A percentile compares a stretch with the other conserved stretches of the same genome.
Evolutionary conservation across 2,113 vertebrate genomes (phyloP).

Genomic region (Scomber colias): DNA sequence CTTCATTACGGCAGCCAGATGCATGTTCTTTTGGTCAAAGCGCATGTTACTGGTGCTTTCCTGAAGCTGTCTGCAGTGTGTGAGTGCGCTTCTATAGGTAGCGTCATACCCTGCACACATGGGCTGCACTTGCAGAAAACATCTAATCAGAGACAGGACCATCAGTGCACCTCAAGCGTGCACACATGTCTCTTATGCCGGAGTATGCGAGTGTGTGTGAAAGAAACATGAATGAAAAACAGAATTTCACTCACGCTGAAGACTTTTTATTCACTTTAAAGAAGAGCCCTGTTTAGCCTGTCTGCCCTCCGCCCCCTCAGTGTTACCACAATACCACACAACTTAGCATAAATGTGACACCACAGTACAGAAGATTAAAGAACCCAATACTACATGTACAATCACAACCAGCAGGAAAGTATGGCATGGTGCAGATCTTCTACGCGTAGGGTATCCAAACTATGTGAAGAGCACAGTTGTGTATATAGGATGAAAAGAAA

Average conservation of each 20-base stretch:
- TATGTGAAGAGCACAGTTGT: constrained; percentile 32
- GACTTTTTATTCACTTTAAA: constrained; percentile 60
- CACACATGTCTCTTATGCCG: constrained; percentile 41
- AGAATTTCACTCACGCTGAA: constrained; percentile 31
- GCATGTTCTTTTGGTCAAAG: constrained; percentile 52
- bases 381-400: constrained; percentile 51
- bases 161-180: constrained; percentile 24
- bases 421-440: constrained; percentile 17
- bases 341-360: constrained; percentile 59
- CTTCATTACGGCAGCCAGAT: constrained; percentile 62
- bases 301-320: constrained; percentile 19
- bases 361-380: constrained; percentile 44
- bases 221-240: constrained; percentile 42
- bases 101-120: constrained; percentile 63
- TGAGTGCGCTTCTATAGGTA: constrained; percentile 34
- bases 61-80: constrained; percentile 45
- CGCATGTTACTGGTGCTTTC: constrained; percentile 52
- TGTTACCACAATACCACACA: constrained; percentile 59
- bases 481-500: constrained; percentile 41
- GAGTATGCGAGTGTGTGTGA: constrained; percentile 32
- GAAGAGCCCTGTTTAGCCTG: constrained; percentile 42
- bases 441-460: constrained; percentile 29
- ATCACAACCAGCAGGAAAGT: constrained; percentile 68
- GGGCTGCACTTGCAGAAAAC: constrained; percentile 69
- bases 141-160: constrained; percentile 66